These are phyloP conservation scores for Phymorhynchus buccinoides DNA, from an alignment of 1,140 invertebrate genomes.

Conservation along the genomic window DNA sequence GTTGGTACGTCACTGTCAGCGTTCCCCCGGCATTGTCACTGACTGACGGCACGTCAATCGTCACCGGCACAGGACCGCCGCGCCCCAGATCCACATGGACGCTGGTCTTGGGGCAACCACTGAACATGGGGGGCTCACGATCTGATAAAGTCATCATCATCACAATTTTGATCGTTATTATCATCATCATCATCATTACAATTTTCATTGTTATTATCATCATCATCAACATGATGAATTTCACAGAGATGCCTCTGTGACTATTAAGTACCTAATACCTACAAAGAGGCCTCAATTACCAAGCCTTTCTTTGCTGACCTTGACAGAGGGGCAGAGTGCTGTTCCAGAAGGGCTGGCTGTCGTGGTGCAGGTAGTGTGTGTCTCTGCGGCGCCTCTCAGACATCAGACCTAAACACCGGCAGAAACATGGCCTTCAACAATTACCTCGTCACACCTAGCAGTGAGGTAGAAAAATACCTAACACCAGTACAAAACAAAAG, in stretches of 20 bases:
- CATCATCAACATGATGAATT: too few relatives aligned
- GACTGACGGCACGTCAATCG: constrained; percentile 44
- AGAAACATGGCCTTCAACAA: too few relatives aligned
- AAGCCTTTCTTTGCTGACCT: too few relatives aligned
- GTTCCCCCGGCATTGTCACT: constrained; percentile 53
- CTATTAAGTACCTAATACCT: too few relatives aligned
- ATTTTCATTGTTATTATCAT: too few relatives aligned
- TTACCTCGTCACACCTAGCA: too few relatives aligned
- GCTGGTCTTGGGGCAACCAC: constrained; percentile 42
- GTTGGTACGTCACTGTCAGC: constrained; percentile 41
- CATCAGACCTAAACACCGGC: constrained; percentile 22
- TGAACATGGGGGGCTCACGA: constrained; percentile 47
- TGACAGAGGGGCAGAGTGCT: constrained; percentile 32
- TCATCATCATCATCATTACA: not conserved
- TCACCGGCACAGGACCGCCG: constrained; percentile 39
- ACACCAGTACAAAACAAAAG: not conserved
- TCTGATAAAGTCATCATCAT: constrained; percentile 41
- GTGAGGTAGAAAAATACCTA: not conserved
- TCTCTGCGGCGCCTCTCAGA: constrained; percentile 22
- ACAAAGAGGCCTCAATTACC: too few relatives aligned
- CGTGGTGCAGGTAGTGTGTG: not conserved
- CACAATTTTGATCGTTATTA: not conserved
- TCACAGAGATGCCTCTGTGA: too few relatives aligned
- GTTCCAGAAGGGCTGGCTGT: constrained; percentile 40
- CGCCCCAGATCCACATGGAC: constrained; percentile 35